Conservation (phyloP, 1,140 invertebrate genomes). For the Euura lappo region DNA sequence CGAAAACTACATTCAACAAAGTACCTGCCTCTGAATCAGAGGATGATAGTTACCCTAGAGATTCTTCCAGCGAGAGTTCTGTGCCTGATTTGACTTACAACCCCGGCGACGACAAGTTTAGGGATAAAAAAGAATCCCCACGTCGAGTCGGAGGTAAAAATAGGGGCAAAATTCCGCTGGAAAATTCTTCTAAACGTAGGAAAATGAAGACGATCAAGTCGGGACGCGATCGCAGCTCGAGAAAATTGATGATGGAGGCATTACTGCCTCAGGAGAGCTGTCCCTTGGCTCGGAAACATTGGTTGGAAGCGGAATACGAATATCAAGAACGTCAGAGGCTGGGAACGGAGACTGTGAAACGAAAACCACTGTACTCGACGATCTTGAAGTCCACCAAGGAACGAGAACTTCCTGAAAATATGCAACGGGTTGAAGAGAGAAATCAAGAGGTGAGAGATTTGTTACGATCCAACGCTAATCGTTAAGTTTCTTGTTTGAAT, state of each 20-base stretch:
- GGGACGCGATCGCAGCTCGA: neutral
- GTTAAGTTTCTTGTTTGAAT: neutral
- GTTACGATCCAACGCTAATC: neutral
- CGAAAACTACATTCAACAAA: constrained; percentile 11
- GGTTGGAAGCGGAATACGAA: neutral
- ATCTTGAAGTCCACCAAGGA: neutral
- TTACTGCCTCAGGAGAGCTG: neutral
- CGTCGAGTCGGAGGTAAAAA: neutral
- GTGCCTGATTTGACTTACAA: constrained; percentile 17
- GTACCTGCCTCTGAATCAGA: constrained; percentile 14
- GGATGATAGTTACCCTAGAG: constrained; percentile 14
- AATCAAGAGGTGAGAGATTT: neutral
- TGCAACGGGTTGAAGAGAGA: neutral
- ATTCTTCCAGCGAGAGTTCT: constrained; percentile 9
- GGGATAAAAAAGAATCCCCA: neutral
- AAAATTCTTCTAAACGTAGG: neutral
- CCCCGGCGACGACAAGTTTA: neutral
- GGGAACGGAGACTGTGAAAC: neutral
- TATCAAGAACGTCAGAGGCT: neutral
- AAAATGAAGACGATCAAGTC: neutral
- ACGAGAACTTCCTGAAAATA: neutral
- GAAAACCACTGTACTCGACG: neutral
- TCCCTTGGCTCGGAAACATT: neutral
- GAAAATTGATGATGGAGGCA: neutral
- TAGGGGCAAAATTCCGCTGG: neutral